Conservation (phyloP, 2,888 invertebrate species). For the Apodemia zela region DNA sequence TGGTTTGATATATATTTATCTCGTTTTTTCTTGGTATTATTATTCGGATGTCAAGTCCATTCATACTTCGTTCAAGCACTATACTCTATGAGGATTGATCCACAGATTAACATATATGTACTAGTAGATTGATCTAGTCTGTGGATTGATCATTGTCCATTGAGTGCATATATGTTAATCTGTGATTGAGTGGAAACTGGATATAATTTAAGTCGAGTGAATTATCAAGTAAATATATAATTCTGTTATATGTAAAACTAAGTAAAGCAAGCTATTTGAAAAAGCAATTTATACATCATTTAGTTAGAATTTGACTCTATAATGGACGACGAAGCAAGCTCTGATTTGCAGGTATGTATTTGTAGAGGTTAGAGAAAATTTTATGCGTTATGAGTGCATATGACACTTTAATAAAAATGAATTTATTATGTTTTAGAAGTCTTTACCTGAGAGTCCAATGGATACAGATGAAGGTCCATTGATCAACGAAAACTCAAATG, state of each 20-base stretch:
- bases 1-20: no score
- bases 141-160: no score
- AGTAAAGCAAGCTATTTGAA: neutral
- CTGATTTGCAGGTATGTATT: slow-evolving; percentile 61
- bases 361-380: slow-evolving; percentile 31
- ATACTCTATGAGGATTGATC: no score
- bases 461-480: slow-evolving; percentile 70
- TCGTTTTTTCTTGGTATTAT: no score
- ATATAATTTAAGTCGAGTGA: no score
- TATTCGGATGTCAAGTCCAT: no score
- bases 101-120: no score
- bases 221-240: neutral
- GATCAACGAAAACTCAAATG: slow-evolving; percentile 72
- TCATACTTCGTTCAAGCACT: no score
- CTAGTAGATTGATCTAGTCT: no score
- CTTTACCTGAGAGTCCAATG: slow-evolving; percentile 62
- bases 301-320: slow-evolving; percentile 16
- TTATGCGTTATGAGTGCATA: neutral
- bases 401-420: neutral
- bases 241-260: neutral
- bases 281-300: neutral
- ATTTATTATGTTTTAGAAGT: slow-evolving; percentile 47
- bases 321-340: slow-evolving; percentile 63
- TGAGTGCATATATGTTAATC: no score
- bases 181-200: no score